Evolutionary conservation across 2,113 vertebrate species (phyloP), one percentile per base, ranked within the genome.

Genomic region (human): DNA sequence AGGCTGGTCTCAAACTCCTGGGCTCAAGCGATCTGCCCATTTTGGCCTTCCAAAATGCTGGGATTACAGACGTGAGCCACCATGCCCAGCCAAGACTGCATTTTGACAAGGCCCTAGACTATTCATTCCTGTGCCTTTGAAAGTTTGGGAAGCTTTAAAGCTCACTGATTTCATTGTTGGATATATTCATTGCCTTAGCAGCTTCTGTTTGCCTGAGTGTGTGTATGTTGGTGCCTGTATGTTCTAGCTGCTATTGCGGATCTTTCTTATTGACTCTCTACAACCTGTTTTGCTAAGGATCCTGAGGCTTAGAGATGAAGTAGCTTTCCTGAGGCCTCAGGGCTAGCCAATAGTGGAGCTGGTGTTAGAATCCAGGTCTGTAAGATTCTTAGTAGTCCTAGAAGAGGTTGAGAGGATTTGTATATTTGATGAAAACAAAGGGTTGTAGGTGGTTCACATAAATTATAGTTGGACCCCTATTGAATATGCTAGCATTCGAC

Each of bases 121-220:
- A 45, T 14, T 22, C 38, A 45, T 18, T 27, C 27, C 55, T 66
- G 9, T 73, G 72, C 48, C 45, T 2, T 0, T 13, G 35, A 68
- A 27, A 64, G 27, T 32, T 22, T 64, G 18, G 55, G 38, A 43
- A 16, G 40, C 43, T 12, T 20, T 25, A n/a, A 43, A 89, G 38
- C 18, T 48, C n/a, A 3, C 38, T n/a, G 11, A 2, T 48, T 23
- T 18, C 8, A 13, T 17, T 35, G 40, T 55, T 30, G 43, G 35
- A 1, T 16, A 0, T 40, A n/a, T 38, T 27, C 8, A 27, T 2
- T 12, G 27, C n/a, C 61, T 5, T 1, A 30, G 11, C 12, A 50
- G 14, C 72, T 70, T 30, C 66, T 38, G 1, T 14, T 45, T n/a
- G 59, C 23, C 0, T 0, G 17, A 32, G 76, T 17, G 8, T n/a